Conservation (phyloP, 1,140 invertebrate species). For the Diorhabda elongata region DNA sequence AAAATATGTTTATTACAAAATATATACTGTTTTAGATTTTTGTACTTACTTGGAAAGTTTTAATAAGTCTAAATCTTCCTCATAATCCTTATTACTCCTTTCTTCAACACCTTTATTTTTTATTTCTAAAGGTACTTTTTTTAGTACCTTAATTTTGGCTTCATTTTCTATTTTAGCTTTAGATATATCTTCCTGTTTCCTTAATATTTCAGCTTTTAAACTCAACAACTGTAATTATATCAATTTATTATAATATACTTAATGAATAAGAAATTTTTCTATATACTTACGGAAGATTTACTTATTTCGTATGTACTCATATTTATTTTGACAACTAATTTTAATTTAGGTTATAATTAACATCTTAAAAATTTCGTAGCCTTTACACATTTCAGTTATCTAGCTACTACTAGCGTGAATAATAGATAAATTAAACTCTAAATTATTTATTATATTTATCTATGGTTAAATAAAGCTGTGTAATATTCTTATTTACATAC, state of each 20-base stretch:
- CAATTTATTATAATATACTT: slow-evolving; percentile 8
- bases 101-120: slow-evolving; percentile 54
- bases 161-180: slow-evolving; percentile 56
- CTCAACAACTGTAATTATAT: slow-evolving; percentile 55
- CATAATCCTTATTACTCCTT: slow-evolving; percentile 50
- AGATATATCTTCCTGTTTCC: slow-evolving; percentile 71
- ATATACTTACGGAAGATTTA: slow-evolving; percentile 43
- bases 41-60: slow-evolving; percentile 58
- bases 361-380: too few species aligned
- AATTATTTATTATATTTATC: too few species aligned
- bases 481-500: neutral
- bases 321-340: neutral
- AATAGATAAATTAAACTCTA: too few species aligned
- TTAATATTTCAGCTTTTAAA: slow-evolving; percentile 70
- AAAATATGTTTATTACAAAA: slow-evolving; percentile 26
- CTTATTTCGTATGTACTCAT: slow-evolving; percentile 46
- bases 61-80: slow-evolving; percentile 57
- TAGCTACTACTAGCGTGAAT: too few species aligned
- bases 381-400: too few species aligned
- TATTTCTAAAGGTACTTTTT: slow-evolving; percentile 45
- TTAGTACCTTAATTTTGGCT: slow-evolving; percentile 43
- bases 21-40: too few species aligned
- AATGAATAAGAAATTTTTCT: slow-evolving; percentile 11
- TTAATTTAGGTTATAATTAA: too few species aligned
- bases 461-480: too few species aligned